phyloP scores from a whole-genome alignment of 2,113 vertebrate genomes.

The Callaeas wilsoni region DNA sequence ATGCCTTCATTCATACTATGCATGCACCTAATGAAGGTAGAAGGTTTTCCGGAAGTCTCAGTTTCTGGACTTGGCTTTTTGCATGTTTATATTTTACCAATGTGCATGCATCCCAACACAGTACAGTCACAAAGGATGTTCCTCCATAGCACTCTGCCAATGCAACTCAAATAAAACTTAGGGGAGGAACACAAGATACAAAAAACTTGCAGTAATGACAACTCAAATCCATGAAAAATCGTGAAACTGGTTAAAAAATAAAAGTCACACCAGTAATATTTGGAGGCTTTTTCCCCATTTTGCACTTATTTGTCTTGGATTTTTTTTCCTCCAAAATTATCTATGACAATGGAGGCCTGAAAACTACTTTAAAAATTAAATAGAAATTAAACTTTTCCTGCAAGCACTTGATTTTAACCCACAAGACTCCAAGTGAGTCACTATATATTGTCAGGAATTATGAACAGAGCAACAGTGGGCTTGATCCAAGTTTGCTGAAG shows the following conservation, averaged over 20 bases:
- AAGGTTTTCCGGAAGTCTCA: background rate
- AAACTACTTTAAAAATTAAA: background rate
- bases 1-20: background rate
- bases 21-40: background rate
- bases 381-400: background rate
- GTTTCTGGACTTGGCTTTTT: background rate
- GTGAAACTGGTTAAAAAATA: background rate
- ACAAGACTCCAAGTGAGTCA: background rate
- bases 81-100: background rate
- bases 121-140: background rate
- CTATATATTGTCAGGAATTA: background rate
- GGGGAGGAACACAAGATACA: background rate
- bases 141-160: background rate
- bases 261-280: background rate
- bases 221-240: background rate
- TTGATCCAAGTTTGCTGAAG: background rate
- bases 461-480: background rate
- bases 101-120: background rate
- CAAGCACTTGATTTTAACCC: background rate
- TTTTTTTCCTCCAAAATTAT: background rate
- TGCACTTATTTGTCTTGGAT: background rate
- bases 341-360: background rate
- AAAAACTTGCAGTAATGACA: background rate
- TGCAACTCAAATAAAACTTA: background rate
- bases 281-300: background rate